These are phyloP conservation scores for Neocrepidodera transversa DNA, from an alignment of 2,888 invertebrate genomes.

Conservation along the genomic window DNA sequence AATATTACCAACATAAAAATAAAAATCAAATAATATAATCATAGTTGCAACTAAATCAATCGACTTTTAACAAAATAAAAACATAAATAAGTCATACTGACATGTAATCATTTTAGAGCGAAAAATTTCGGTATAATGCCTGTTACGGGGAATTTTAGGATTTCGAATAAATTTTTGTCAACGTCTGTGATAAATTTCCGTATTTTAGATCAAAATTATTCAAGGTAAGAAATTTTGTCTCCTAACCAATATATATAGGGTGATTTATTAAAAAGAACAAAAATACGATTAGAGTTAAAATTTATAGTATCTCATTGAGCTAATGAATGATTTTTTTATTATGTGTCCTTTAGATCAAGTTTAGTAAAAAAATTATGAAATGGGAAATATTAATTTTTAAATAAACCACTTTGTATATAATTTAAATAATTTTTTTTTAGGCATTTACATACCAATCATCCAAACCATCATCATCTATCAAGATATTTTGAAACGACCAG, in stretches of 20 bases:
- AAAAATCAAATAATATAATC: no score
- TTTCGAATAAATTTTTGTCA: conserved; percentile 13
- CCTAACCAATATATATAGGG: no score
- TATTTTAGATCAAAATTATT: background rate
- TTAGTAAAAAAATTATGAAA: no score
- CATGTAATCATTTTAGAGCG: conserved; percentile 6
- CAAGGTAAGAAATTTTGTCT: no score
- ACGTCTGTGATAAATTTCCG: background rate
- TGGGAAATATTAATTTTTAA: no score
- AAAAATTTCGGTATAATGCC: conserved; percentile 7
- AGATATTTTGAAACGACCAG: background rate
- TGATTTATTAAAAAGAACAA: no score
- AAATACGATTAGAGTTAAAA: no score
- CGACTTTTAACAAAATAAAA: background rate
- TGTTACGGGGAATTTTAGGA: background rate
- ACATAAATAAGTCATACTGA: background rate
- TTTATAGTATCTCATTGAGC: no score
- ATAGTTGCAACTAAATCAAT: background rate
- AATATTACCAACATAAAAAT: no score
- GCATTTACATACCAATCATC: background rate
- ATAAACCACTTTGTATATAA: no score
- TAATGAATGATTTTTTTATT: no score
- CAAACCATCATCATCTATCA: background rate
- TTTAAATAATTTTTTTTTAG: background rate
- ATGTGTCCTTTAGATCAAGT: no score